Evolutionary conservation across 2,797 vertebrate species (phyloP).

Genomic region (Hypotaenidia okinawae): DNA sequence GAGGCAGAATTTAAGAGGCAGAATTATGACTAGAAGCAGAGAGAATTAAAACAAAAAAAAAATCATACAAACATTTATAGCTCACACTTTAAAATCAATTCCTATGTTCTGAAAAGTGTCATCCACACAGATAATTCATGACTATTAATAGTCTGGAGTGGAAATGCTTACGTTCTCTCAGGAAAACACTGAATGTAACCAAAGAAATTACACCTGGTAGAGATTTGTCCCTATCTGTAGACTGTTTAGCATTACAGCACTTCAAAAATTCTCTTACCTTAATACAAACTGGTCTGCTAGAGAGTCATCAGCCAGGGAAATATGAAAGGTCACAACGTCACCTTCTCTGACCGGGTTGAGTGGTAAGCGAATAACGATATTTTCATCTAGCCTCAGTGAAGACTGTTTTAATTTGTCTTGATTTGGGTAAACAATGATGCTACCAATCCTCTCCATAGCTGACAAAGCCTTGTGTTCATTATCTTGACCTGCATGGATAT

Average conservation of each 20-base stretch:
- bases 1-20: neutral
- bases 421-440: constrained; percentile 83
- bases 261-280: constrained; percentile 79
- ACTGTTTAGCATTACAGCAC: neutral
- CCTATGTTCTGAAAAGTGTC: neutral
- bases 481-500: constrained; percentile 76
- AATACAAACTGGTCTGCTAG: constrained; percentile 88
- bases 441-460: constrained; percentile 86
- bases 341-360: constrained; percentile 89
- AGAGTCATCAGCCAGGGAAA: constrained; percentile 85
- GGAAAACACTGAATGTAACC: neutral
- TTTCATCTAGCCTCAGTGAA: constrained; percentile 85
- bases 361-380: constrained; percentile 85
- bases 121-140: neutral
- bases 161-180: neutral
- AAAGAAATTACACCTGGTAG: neutral
- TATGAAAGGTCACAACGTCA: constrained; percentile 86
- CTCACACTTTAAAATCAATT: constrained; percentile 5
- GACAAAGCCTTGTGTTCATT: constrained; percentile 63
- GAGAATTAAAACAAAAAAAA: constrained; percentile 5
- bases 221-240: neutral
- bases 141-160: neutral
- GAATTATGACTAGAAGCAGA: neutral
- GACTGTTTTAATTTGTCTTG: constrained; percentile 81
- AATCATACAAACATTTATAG: neutral